These are phyloP conservation scores for Dascyllus trimaculatus DNA, from an alignment of 2,113 vertebrate species.

Conservation along the genomic window DNA sequence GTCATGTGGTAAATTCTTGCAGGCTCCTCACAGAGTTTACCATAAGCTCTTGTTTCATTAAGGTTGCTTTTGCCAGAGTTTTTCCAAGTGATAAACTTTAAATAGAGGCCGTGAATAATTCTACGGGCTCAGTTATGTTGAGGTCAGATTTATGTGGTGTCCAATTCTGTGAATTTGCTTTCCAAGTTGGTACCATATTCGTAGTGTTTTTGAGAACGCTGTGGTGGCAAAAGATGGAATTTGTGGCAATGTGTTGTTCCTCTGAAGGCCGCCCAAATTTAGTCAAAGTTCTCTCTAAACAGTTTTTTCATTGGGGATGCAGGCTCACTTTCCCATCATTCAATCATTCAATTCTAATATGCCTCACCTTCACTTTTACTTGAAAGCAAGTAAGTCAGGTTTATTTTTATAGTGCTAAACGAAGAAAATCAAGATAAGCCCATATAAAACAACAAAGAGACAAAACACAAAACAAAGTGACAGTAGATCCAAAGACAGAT, in stretches of 20 bases:
- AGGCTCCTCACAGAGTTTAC: background rate
- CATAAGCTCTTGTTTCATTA: slow-evolving; percentile 1
- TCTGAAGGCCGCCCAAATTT: background rate
- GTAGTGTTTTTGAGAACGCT: slow-evolving; percentile 2
- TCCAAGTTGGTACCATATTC: background rate
- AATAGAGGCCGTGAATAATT: slow-evolving; percentile 14
- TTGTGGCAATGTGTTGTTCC: slow-evolving; percentile 7
- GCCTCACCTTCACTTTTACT: no score
- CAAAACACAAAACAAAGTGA: no score
- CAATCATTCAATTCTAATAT: no score
- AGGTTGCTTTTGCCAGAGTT: slow-evolving; percentile 2
- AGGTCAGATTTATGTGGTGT: slow-evolving; percentile 7
- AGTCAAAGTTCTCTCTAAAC: background rate
- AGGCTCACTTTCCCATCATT: no score
- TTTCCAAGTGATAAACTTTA: background rate
- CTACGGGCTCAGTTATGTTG: slow-evolving; percentile 42
- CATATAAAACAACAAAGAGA: no score
- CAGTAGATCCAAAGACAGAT: no score
- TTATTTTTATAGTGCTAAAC: no score
- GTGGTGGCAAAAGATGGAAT: background rate
- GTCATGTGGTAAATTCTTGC: slow-evolving; percentile 6
- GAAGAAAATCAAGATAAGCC: no score
- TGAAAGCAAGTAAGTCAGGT: no score
- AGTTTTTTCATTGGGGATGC: background rate
- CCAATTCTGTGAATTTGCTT: background rate